Base-by-base conservation (phyloP, 2,888 invertebrate species). In the Lysandra coridon region DNA sequence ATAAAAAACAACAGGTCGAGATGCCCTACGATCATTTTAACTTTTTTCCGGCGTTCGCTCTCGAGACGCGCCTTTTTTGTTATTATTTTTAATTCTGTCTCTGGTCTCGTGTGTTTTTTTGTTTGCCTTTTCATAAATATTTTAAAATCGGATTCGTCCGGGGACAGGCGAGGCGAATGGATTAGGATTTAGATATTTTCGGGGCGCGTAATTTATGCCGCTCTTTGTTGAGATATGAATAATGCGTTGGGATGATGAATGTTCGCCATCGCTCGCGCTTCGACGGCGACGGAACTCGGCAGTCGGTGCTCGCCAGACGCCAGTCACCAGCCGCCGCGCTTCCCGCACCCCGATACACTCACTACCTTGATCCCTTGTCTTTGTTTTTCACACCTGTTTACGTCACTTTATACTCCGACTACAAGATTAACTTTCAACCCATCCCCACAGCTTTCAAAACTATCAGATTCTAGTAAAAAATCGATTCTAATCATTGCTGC, bases 101-200 rank as follows among this genome's bases (percentile, higher is more conserved):
- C 88, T 91, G 90, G 89, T 88, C 89, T 89, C 86, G 85, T 85
- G 85, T 85, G 85, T 87, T 87, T 89, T 88, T 89, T 90, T 90
- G 90, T 88, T 81, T 89, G 89, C 88, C 92, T 92, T 92, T 92
- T 93, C 93, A 93, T 93, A 93, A 93, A 93, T 94, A 94, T 94
- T 94, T 93, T 92, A 92, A 92, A 94, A 94, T 93, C 93, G 92
- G 92, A 92, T 92, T 92, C 93, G 90, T 87, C 83, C 91, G 92
- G 93, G 89, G 94, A 93, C 93, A 91, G 86, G 88, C 94, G 92
- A 87, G 88, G 86, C 93, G 91, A 93, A 94, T 93, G 93, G 93
- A 93, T 94, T 93, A 93, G 92, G 91, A 92, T 91, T 93, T 93
- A 92, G 93, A 93, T 93, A 93, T 93, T 93, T 93, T 93, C 88